Evolutionary conservation across 2,888 invertebrate species (phyloP), one percentile per base, ranked within the genome.

Genomic region (Branchellion lobata): DNA sequence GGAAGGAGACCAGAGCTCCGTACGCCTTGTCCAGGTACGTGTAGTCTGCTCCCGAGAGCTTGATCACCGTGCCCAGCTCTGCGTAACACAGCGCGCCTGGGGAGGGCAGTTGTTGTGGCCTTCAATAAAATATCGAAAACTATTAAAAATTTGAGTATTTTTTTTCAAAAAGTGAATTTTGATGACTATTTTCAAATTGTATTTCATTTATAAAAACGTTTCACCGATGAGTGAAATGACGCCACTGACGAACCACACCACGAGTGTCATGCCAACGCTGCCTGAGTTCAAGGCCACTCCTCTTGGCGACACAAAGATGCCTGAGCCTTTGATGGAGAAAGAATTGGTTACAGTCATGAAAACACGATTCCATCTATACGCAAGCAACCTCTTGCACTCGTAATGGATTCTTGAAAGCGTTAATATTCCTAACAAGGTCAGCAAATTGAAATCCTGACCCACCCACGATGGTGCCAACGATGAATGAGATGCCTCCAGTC

Each of bases 241-340:
- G 85, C 96, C 96, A 89, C 95, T 96, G 86, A 93, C 91, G 90
- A 93, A 92, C 96, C 96, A 97, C 87, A 96, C 92, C 87, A 95
- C 90, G 89, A 97, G 93, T 90, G 95, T 94, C 89, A 94, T 91
- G 89, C 95, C 96, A 89, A 96, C 93, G 88, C 96, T 96, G 89
- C 94, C 94, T 0, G 93, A 91, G 83, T 91, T 90, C 83, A 90
- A 88, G 88, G 96, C 90, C 87, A 97, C 92, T 89, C 94, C 95
- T 89, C 94, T 94, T 88, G 97, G 96, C 90, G 96, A 95, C 89
- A 96, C 94, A 91, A 97, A 97, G 89, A 97, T 96, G 91, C 96
- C 96, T 89, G 96, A 96, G 87, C 95, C 95, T 95, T n/a, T n/a
- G n/a, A n/a, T n/a, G n/a, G n/a, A n/a, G n/a, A n/a, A n/a, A n/a